Base-by-base conservation (phyloP, 2,113 vertebrate genomes). In the Neoarius graeffei region DNA sequence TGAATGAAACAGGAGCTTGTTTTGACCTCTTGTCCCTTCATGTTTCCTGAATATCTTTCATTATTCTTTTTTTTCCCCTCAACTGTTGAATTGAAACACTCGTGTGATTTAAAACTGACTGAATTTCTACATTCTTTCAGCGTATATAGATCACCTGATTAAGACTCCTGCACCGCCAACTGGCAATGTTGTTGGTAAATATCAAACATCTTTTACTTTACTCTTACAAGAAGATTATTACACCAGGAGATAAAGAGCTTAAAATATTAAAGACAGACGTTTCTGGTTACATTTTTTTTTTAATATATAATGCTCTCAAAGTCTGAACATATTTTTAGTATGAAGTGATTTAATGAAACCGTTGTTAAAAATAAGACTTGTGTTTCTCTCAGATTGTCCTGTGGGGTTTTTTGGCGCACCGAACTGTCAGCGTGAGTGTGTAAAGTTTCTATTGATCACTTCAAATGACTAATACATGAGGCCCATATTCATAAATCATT, bases 361-460 rank as follows among this genome's bases (percentile, higher is more conserved):
- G 4, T 52, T 54, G 5, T 76, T 76, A 50, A 11, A 9, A 71
- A 60, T 59, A 14, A 4, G 10, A 74, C 50, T 1, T 84, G 2
- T 60, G 5, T 50, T 66, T 87, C 17, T 54, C 81, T 67, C 48
- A 88, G 87, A 83, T 50, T 97, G 95, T 91, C 94, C 94, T 71
- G 89, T 85, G 74, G 95, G 96, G 5, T 95, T 93, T 91, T 97
- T 95, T 64, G 94, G 95, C 86, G 76, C 92, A 25, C 92, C 92
- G 35, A 92, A 25, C 62, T 96, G 96, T 89, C 94, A 94, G 42
- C 13, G 93, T 96, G 91, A 97, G 95, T 95, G 79, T 81, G 0
- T 0, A 85, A 81, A 11, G 6, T 56, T 60, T 73, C 66, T 87
- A 74, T 64, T 79, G 11, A 67, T 59, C n/a, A 42, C 11, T 59